A percentile compares a stretch with the other conserved stretches of the same genome.
Conservation (phyloP, 2,888 invertebrate species). For the Cantharis flavilabris region DNA sequence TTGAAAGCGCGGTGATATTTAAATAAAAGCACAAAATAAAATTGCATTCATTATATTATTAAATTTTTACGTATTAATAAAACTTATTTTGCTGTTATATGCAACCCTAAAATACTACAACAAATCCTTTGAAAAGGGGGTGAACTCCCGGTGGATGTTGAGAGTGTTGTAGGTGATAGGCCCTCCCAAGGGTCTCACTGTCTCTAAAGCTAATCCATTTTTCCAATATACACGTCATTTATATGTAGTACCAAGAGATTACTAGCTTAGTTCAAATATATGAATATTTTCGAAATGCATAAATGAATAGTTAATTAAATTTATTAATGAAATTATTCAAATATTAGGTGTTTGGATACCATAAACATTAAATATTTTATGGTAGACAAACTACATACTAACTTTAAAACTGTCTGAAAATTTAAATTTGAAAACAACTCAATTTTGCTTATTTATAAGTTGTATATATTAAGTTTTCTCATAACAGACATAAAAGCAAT, state of each 20-base stretch:
- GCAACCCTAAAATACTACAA: conserved; percentile 36
- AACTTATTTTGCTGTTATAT: conserved; percentile 9
- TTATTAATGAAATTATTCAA: not conserved
- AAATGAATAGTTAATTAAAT: not conserved
- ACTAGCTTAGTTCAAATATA: conserved; percentile 40
- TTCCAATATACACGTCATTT: conserved; percentile 56
- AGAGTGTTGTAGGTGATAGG: conserved; percentile 53
- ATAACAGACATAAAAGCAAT: conserved; percentile 12
- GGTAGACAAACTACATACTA: not conserved
- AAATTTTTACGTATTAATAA: not conserved
- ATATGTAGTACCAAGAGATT: conserved; percentile 49
- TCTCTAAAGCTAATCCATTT: conserved; percentile 53
- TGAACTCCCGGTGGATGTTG: conserved; percentile 43
- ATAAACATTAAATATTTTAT: not conserved
- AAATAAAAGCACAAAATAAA: not conserved
- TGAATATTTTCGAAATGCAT: conserved; percentile 31
- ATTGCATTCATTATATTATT: not conserved
- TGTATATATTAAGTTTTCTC: conserved; percentile 4
- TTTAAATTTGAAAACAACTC: not conserved
- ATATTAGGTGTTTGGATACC: not conserved
- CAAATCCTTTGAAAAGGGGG: conserved; percentile 43
- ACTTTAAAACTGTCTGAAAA: not conserved
- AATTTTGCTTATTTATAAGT: not conserved
- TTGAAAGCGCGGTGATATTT: not conserved
- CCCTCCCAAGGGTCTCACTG: conserved; percentile 49